Evolutionary conservation across 2,888 invertebrate genomes (phyloP), one percentile per base, ranked within the genome.

Genomic region (Xylocampa areola): DNA sequence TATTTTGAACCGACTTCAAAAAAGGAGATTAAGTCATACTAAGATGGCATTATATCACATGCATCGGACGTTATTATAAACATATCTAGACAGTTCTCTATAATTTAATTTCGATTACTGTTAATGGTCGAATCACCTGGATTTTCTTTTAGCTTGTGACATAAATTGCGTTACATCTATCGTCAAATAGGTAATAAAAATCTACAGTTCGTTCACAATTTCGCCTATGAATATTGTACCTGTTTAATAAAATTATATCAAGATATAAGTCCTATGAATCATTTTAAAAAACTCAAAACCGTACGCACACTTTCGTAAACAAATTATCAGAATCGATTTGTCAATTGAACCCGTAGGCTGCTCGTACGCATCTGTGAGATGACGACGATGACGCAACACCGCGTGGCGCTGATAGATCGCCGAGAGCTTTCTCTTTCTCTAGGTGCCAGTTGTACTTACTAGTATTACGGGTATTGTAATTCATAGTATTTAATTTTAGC

Each of bases 351-450:
- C 30, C 43, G 14, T 35, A 44, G 54, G 65, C 72, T 66, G 73
- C 70, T 76, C 77, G 68, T 77, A 79, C 82, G 82, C 84, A 84
- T 81, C 74, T 69, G 58, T 33, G 21, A 23, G 54, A 52, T 67
- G 57, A 51, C 41, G 54, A 39, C 7, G 53, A 35, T 74, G 69
- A 64, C 68, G 73, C 45, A 70, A 68, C 47, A 47, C 68, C 73
- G 72, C 69, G 74, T 76, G 64, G 41, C 57, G 50, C 37, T 79
- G 80, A 82, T 83, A 75, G 79, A 86, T 84, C 70, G 75, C 62
- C 30, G 52, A 43, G 44, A 81, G 76, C 87, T 89, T 89, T 89
- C 88, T 80, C 89, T 84, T 82, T 78, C 76, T 66, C 64, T 69
- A 73, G 63, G 30, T 57, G 50, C 50, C 49, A 45, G 45, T 30